Evolutionary conservation across 2,113 vertebrate genomes (phyloP).

Genomic region (Caloenas nicobarica): DNA sequence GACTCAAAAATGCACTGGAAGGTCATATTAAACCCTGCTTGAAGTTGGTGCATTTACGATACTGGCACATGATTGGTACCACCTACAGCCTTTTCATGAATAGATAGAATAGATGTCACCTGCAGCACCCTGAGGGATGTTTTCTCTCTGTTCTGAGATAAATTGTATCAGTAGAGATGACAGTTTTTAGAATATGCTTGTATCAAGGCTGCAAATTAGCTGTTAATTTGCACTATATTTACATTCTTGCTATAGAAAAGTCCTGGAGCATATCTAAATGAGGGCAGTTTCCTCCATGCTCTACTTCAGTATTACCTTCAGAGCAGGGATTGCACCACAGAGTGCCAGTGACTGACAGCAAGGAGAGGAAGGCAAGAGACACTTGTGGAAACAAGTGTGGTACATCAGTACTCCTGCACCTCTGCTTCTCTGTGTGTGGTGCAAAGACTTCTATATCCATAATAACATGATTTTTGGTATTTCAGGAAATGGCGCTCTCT

Average conservation of each 20-base stretch:
- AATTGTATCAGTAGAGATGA: not conserved
- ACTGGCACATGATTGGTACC: not conserved
- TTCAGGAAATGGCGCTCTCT: not conserved
- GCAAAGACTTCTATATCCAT: not conserved
- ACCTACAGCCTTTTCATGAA: not conserved
- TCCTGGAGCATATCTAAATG: not conserved
- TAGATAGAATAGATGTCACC: not conserved
- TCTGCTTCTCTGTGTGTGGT: not conserved
- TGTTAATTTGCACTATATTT: not conserved
- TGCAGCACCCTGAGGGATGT: accelerated
- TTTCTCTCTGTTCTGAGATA: not conserved
- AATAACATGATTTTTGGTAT: not conserved
- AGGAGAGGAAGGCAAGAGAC: not conserved
- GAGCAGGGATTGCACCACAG: accelerated
- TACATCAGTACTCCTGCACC: not conserved
- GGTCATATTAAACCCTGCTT: not conserved
- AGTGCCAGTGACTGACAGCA: not conserved
- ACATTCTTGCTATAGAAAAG: not conserved
- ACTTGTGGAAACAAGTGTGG: not conserved
- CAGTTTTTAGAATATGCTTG: not conserved
- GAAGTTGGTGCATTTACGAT: not conserved
- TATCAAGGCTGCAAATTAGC: not conserved
- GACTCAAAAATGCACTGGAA: not conserved
- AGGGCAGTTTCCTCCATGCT: not conserved
- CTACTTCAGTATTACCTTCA: not conserved